These are phyloP conservation scores for Sclerurus mexicanus DNA, from an alignment of 2,113 vertebrate genomes.

Conservation along the genomic window DNA sequence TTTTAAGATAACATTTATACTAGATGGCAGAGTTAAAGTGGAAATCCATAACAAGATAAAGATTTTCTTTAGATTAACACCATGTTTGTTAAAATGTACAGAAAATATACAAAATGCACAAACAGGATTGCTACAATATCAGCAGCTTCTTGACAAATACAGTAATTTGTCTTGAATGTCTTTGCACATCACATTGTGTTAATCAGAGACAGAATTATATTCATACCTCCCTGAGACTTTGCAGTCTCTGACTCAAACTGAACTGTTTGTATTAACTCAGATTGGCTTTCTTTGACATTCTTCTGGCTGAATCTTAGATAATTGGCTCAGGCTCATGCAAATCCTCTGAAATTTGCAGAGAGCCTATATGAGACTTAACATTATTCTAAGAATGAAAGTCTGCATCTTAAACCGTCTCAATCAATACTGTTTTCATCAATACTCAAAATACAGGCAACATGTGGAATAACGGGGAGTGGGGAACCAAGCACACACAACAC, in stretches of 20 bases:
- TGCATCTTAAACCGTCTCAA: background rate
- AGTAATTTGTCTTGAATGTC: background rate
- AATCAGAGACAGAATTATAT: background rate
- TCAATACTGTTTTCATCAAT: background rate
- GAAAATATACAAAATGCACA: background rate
- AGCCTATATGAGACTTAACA: background rate
- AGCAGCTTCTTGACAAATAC: background rate
- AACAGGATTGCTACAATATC: background rate
- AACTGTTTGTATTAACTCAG: background rate
- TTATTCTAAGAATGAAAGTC: background rate
- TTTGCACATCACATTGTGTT: background rate
- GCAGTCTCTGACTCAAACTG: background rate
- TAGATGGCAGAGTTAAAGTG: background rate
- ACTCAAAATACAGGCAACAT: background rate
- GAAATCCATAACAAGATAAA: background rate
- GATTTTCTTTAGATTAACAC: background rate
- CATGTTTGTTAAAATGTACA: background rate
- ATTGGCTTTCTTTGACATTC: background rate
- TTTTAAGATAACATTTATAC: background rate
- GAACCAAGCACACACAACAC: background rate
- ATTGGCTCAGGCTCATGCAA: slow-evolving; percentile 13
- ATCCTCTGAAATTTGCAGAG: slow-evolving; percentile 8
- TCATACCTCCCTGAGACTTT: background rate
- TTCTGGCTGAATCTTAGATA: background rate
- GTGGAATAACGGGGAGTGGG: no score